Conservation (phyloP, 1,140 invertebrate species). For the Drosophila rhopaloa region DNA sequence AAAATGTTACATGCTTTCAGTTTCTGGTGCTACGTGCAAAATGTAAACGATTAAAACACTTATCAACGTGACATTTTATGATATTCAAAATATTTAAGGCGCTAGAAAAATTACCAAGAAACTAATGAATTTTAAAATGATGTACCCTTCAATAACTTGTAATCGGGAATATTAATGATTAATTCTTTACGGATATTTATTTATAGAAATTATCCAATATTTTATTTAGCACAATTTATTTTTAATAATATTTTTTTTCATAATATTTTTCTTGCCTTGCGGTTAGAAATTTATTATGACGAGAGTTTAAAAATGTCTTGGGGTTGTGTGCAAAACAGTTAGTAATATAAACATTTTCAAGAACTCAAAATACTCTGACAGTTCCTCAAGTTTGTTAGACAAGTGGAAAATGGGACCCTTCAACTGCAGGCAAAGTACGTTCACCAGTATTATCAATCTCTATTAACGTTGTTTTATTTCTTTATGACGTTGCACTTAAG, state of each 20-base stretch:
- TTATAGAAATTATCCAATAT: not conserved
- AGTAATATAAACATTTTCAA: not conserved
- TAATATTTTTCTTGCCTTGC: constrained; percentile 5
- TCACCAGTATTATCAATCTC: constrained; percentile 51
- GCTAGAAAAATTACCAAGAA: not conserved
- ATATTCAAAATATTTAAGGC: constrained; percentile 39
- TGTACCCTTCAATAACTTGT: not conserved
- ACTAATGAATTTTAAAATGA: not conserved
- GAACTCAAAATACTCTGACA: constrained; percentile 3
- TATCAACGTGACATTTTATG: constrained; percentile 69
- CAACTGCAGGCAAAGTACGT: constrained; percentile 6
- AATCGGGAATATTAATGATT: not conserved
- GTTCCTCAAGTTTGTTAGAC: not conserved
- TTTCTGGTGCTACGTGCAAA: constrained; percentile 45
- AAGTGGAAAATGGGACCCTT: constrained; percentile 7
- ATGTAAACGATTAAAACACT: constrained; percentile 12
- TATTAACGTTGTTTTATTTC: constrained; percentile 50
- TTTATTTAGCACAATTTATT: too few species aligned
- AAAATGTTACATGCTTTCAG: not conserved
- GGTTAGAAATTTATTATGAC: constrained; percentile 2
- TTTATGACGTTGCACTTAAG: constrained; percentile 51
- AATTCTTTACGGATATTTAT: not conserved
- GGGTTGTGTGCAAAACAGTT: not conserved
- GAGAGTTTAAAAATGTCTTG: not conserved
- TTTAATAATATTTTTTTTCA: not conserved